Evolutionary conservation across 2,113 vertebrate genomes (phyloP), one percentile per base, ranked within the genome.

Genomic region (Anarhynchus alexandrinus): DNA sequence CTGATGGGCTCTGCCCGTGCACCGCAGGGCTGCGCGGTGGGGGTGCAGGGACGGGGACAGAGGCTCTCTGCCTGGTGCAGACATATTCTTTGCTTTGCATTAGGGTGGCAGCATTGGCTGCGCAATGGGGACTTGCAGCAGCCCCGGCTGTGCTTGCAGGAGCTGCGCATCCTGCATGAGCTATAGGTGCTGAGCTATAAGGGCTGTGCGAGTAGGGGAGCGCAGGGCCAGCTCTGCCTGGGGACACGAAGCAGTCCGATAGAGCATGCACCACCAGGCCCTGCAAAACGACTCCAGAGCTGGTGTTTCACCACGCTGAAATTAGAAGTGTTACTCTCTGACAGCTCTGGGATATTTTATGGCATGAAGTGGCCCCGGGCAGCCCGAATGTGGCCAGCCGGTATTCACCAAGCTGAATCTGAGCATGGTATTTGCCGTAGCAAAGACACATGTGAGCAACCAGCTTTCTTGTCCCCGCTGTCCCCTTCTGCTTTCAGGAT

Each of bases 101-200:
- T 94, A 26, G 92, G 96, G 96, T 82, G 96, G 96, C 95, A 95
- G 96, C 90, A 95, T 93, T 72, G 92, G 78, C 96, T n/a, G 4
- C 0, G 15, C 57, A 42, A 55, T 36, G 78, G 69, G 40, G 18
- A 49, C 34, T 14, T 22, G 57, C 40, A 20, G 76, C 69, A 25
- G 52, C 30, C 22, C 59, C 0, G 15, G 66, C 42, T 30, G 57
- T 1, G 45, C 52, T 55, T 3, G 1, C 34, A 36, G 61, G 64
- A 88, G 71, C 42, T 29, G 49, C 0, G 47, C 61, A n/a, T 43
- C 32, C 65, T 55, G 7, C 1, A 11, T 3, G 11, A 66, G 34
- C 51, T 45, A 4, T 14, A 30, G 57, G 42, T 77, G 58, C 76
- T 8, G 65, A 47, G 84, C 51, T 26, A 0, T 1, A 5, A 9